Conservation (phyloP, 2,888 invertebrate species). For the Cylloceria caligata region DNA sequence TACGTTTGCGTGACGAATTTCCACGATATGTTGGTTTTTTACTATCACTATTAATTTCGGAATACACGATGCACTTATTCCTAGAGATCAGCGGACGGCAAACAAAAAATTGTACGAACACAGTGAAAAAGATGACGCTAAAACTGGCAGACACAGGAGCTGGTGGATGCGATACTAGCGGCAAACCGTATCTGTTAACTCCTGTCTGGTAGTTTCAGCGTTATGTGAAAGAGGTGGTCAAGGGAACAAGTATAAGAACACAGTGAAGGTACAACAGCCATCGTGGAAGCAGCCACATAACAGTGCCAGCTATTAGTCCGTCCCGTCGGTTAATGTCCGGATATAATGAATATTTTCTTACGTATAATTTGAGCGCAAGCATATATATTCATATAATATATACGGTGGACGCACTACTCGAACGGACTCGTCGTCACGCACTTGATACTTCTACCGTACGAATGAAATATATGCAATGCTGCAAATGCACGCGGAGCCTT, state of each 20-base stretch:
- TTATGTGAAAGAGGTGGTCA: not conserved
- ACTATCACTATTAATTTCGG: not conserved
- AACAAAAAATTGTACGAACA: not conserved
- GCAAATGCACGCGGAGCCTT: conserved; percentile 36
- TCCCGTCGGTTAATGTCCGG: conserved; percentile 52
- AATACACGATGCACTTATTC: not conserved
- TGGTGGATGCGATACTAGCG: not conserved
- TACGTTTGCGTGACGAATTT: not conserved
- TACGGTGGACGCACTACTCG: conserved; percentile 32
- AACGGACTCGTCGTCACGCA: conserved; percentile 52
- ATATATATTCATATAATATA: conserved; percentile 27
- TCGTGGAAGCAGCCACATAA: conserved; percentile 23
- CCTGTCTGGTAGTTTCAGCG: no score
- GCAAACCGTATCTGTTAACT: no score
- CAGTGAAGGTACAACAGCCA: conserved; percentile 4
- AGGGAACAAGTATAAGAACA: not conserved
- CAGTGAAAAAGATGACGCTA: not conserved
- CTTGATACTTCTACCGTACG: conserved; percentile 31
- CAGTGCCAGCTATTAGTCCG: conserved; percentile 44
- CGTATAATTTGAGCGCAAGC: conserved; percentile 46
- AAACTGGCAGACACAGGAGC: no score
- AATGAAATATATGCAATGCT: not conserved
- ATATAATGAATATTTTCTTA: conserved; percentile 62
- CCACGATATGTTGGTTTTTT: not conserved
- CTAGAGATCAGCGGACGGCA: no score